Percentiles rank a stretch among this genome's conserved stretches.
phyloP scores from a whole-genome alignment of 2,797 vertebrate genomes.

The Alfaro cultratus region DNA sequence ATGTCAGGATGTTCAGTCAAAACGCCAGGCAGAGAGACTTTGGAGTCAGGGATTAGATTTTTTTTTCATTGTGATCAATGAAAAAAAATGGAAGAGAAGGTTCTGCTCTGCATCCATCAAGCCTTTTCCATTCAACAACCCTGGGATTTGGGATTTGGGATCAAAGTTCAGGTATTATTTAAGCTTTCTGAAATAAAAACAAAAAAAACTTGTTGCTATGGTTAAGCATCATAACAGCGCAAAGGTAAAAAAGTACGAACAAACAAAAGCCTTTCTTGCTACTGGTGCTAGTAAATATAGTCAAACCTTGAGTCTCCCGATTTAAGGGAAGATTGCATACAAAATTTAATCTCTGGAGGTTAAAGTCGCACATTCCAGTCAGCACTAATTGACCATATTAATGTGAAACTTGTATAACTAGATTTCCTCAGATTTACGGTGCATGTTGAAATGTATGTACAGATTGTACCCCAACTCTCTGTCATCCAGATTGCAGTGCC shows the following conservation, averaged over 20 bases:
- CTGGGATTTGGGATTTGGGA: background rate
- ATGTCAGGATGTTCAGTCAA: background rate
- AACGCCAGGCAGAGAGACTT: background rate
- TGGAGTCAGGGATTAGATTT: background rate
- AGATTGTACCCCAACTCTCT: background rate
- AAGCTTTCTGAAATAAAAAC: background rate
- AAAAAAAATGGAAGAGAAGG: background rate
- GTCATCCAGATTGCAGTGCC: background rate
- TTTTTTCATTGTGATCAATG: background rate
- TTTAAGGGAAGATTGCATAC: background rate
- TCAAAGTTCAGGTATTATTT: background rate
- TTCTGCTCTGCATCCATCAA: background rate
- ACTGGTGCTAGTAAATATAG: background rate
- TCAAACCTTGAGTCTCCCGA: background rate
- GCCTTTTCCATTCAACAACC: background rate
- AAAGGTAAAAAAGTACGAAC: background rate
- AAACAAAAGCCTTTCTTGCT: background rate
- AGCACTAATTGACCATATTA: background rate
- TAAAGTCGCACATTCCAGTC: background rate
- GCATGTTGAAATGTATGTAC: background rate
- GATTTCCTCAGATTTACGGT: background rate
- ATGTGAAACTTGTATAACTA: background rate
- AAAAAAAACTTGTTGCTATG: background rate
- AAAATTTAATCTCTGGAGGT: background rate
- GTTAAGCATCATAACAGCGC: background rate